Evolutionary conservation across 2,113 vertebrate species (phyloP), one percentile per base, ranked within the genome.

Genomic region (Leuciscus idus): DNA sequence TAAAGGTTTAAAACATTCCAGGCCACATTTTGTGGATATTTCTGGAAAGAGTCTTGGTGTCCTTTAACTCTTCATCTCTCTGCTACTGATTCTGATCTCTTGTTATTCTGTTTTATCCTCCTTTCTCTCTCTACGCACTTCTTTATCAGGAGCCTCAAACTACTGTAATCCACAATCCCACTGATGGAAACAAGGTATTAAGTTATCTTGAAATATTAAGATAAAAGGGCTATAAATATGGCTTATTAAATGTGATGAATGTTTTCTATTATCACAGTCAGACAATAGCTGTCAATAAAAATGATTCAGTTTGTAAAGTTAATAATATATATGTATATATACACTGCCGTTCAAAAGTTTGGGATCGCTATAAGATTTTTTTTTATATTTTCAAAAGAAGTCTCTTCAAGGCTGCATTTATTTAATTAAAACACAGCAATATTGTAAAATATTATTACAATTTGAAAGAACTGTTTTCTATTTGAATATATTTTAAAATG

Each of bases 171-270:
- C 98, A 99, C 97, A 98, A 99, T 90, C 97, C 98, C 21, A 91
- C 95, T 95, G 98, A 99, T 93, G 98, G 97, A 98, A 98, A 98
- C 95, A 99, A 99, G 98, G 97, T 99, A 99, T 94, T 95, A 92
- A 89, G 93, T 80, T 11, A 33, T 23, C 46, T 57, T 21, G 12
- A 23, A 50, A 26, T 73, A n/a, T n/a, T n/a, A 43, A 70, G 2
- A 70, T 70, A 10, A 19, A 70, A 39, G 21, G 21, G 36, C 4
- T 43, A 72, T 72, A n/a, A 11, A 2, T 33, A 7, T 21, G 36
- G 66, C 52, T 55, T 57, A 21, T 6, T 23, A 19, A 9, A 23
- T 39, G 19, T 72, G 19, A 11, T 23, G 1, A 36, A 72, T 23
- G 33, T 2, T 72, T 1, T 72, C 66, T 70, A 4, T 10, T 70